Conservation (phyloP, 2,888 invertebrate genomes). For the Zeuzera pyrina region DNA sequence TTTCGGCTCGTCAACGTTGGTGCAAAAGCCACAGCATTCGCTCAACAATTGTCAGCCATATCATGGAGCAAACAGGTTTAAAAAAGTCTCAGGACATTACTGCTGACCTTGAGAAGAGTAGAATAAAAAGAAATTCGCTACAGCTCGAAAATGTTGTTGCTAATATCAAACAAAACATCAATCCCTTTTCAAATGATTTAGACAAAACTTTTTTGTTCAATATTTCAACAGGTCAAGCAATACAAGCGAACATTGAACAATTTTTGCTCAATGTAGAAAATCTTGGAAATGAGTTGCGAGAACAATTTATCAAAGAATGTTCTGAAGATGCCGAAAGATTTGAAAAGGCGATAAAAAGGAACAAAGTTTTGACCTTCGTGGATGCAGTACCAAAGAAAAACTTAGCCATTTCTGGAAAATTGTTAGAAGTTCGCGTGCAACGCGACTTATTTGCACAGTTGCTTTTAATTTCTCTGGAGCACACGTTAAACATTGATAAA, state of each 20-base stretch:
- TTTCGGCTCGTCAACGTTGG: slow-evolving; percentile 18
- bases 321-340: background rate
- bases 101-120: background rate
- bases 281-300: slow-evolving; percentile 1
- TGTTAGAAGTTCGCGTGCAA: background rate
- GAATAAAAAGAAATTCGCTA: background rate
- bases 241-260: slow-evolving; percentile 2
- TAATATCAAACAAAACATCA: slow-evolving; percentile 1
- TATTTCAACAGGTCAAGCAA: slow-evolving; percentile 3
- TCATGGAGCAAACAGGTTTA: slow-evolving; percentile 4
- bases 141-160: background rate
- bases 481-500: background rate
- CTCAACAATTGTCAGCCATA: slow-evolving; percentile 6
- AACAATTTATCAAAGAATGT: slow-evolving; percentile 3
- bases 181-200: slow-evolving; percentile 3
- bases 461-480: background rate
- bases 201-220: slow-evolving; percentile 1
- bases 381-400: slow-evolving; percentile 2
- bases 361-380: slow-evolving; percentile 2
- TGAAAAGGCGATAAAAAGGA: slow-evolving; percentile 1
- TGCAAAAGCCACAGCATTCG: slow-evolving; percentile 7
- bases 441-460: slow-evolving; percentile 2
- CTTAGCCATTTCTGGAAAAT: slow-evolving; percentile 1
- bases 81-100: slow-evolving; percentile 6
- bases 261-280: slow-evolving; percentile 1